Percentiles rank a stretch among this genome's conserved stretches.
phyloP scores from a whole-genome alignment of 1,140 invertebrate genomes.

The Achatina immaculata region DNA sequence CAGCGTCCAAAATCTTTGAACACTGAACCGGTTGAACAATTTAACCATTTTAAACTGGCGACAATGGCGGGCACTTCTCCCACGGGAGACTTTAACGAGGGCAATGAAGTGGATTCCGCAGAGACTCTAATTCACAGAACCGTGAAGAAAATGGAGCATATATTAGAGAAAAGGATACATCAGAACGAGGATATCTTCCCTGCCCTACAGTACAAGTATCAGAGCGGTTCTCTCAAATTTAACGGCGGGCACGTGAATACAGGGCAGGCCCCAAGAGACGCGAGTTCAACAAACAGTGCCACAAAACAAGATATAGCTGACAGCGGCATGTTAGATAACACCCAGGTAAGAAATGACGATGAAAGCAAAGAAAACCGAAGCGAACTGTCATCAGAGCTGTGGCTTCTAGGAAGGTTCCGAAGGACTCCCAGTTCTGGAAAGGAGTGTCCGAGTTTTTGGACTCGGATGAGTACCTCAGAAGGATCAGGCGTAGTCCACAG shows the following conservation, averaged over 20 bases:
- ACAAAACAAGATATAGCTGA: not conserved
- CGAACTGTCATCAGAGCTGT: constrained; percentile 1
- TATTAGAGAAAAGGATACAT: not conserved
- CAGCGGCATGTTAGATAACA: not conserved
- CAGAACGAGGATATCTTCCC: not conserved
- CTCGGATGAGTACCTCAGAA: not conserved
- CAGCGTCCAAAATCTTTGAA: not conserved
- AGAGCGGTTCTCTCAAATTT: not conserved
- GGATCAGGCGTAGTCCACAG: not conserved
- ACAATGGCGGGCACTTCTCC: not conserved
- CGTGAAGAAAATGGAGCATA: not conserved
- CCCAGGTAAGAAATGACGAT: not conserved
- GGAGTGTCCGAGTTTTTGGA: not conserved
- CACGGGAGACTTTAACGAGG: not conserved
- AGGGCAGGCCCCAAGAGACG: not conserved
- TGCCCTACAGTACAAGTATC: too few species aligned
- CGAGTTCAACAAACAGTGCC: not conserved
- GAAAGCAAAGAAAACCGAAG: not conserved
- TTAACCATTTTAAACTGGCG: not conserved
- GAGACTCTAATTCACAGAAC: not conserved
- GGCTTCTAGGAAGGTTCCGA: not conserved
- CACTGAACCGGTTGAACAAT: not conserved
- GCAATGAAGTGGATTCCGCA: too few species aligned
- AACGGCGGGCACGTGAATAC: not conserved
- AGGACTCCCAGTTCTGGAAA: not conserved